phyloP scores from a whole-genome alignment of 1,140 invertebrate genomes.

The Parapsyche elsis region DNA sequence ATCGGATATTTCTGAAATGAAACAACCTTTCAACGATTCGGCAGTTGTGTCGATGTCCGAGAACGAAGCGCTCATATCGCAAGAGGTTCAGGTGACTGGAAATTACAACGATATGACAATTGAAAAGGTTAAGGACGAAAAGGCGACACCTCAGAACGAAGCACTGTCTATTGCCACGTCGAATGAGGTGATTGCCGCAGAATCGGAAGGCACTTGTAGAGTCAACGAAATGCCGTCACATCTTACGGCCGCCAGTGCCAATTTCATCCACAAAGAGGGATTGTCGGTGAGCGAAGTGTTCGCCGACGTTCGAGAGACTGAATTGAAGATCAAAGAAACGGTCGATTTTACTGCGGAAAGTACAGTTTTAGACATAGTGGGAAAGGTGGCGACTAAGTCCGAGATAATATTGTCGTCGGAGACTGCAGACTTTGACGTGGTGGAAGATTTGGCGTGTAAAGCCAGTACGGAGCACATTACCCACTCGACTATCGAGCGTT shows the following conservation, averaged over 20 bases:
- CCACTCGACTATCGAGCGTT: constrained; percentile 58
- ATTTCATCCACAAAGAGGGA: constrained; percentile 48
- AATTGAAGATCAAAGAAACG: constrained; percentile 36
- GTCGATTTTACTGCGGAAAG: constrained; percentile 37
- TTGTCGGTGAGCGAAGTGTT: constrained; percentile 53
- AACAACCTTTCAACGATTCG: constrained; percentile 44
- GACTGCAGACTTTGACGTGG: constrained; percentile 39
- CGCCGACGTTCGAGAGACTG: constrained; percentile 49
- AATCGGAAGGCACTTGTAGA: constrained; percentile 44
- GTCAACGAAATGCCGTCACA: constrained; percentile 30
- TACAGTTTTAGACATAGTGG: constrained; percentile 37
- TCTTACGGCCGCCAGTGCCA: constrained; percentile 5
- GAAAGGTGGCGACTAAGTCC: constrained; percentile 48
- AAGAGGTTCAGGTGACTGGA: constrained; percentile 40
- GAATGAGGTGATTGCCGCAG: constrained; percentile 46
- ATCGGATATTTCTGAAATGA: constrained; percentile 56
- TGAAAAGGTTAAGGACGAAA: constrained; percentile 57
- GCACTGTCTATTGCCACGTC: constrained; percentile 57
- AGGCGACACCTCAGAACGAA: constrained; percentile 60
- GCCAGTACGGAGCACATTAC: constrained; percentile 45
- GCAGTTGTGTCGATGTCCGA: constrained; percentile 41
- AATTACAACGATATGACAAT: constrained; percentile 41
- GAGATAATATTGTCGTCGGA: constrained; percentile 49
- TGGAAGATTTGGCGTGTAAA: constrained; percentile 24
- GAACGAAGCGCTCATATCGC: constrained; percentile 47